These are phyloP conservation scores for Cosmorhoe ocellata DNA, from an alignment of 2,888 invertebrate species.

Conservation along the genomic window DNA sequence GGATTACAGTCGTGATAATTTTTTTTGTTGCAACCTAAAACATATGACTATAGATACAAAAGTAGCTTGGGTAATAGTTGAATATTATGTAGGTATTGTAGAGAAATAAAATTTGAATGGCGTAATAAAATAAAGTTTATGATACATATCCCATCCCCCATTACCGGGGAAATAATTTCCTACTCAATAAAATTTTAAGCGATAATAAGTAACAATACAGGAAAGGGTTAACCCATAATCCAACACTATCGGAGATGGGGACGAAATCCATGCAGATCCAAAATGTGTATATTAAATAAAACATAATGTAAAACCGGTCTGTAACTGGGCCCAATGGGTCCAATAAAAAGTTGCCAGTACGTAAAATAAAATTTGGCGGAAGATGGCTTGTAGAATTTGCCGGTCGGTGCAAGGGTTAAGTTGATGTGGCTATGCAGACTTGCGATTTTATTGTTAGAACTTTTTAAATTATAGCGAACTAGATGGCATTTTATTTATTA, in stretches of 20 bases:
- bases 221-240: slow-evolving; percentile 53
- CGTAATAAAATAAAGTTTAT: slow-evolving; percentile 21
- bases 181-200: slow-evolving; percentile 52
- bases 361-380: slow-evolving; percentile 69
- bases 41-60: no score
- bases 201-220: slow-evolving; percentile 50
- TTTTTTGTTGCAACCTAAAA: no score
- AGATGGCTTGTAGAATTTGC: slow-evolving; percentile 50
- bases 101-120: slow-evolving; percentile 12
- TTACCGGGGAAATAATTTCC: slow-evolving; percentile 43
- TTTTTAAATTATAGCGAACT: no score
- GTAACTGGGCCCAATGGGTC: slow-evolving; percentile 34
- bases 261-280: slow-evolving; percentile 69
- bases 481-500: no score
- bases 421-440: slow-evolving; percentile 39
- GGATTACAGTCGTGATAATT: no score
- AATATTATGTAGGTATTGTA: no score
- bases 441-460: not conserved
- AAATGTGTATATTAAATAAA: slow-evolving; percentile 68
- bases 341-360: slow-evolving; percentile 70
- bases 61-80: no score
- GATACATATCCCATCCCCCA: slow-evolving; percentile 13
- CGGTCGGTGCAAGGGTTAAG: slow-evolving; percentile 54
- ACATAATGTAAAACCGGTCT: slow-evolving; percentile 57
- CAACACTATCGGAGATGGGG: slow-evolving; percentile 43